Conservation (phyloP, 2,888 invertebrate genomes). For the Pseudoips prasinana region DNA sequence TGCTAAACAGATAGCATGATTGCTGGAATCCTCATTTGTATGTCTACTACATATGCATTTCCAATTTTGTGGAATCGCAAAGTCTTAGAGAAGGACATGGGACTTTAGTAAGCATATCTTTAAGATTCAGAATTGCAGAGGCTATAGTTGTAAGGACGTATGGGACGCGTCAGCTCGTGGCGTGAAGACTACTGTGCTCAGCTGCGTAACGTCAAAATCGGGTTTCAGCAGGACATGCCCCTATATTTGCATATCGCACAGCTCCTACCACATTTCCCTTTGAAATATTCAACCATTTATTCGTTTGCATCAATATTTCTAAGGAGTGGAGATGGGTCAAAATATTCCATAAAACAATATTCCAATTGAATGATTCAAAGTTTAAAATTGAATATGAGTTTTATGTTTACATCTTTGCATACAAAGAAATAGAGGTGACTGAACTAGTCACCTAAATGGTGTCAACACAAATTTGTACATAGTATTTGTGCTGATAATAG, state of each 20-base stretch:
- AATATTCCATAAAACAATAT: no score
- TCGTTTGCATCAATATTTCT: slow-evolving; percentile 41
- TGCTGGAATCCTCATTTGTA: slow-evolving; percentile 38
- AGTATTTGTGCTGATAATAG: no score
- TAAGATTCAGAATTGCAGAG: slow-evolving; percentile 22
- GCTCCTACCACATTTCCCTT: slow-evolving; percentile 38
- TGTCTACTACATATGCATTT: slow-evolving; percentile 40
- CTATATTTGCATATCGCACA: slow-evolving; percentile 53
- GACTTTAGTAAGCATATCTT: slow-evolving; percentile 21
- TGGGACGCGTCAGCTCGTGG: slow-evolving; percentile 40
- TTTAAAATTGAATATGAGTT: no score
- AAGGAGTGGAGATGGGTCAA: slow-evolving; percentile 24
- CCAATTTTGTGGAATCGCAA: slow-evolving; percentile 28
- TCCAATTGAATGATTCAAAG: no score
- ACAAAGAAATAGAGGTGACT: no score
- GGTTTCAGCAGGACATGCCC: slow-evolving; percentile 50
- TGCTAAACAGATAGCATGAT: slow-evolving; percentile 31
- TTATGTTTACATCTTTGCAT: no score
- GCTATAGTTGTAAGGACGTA: slow-evolving; percentile 23
- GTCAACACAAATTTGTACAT: no score
- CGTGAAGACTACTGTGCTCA: slow-evolving; percentile 45
- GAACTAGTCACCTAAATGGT: no score
- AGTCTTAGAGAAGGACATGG: slow-evolving; percentile 24
- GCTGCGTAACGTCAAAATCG: slow-evolving; percentile 51
- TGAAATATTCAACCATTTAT: slow-evolving; percentile 55